Conservation (phyloP, 2,888 invertebrate species). For the Campopleginae sp. region DNA sequence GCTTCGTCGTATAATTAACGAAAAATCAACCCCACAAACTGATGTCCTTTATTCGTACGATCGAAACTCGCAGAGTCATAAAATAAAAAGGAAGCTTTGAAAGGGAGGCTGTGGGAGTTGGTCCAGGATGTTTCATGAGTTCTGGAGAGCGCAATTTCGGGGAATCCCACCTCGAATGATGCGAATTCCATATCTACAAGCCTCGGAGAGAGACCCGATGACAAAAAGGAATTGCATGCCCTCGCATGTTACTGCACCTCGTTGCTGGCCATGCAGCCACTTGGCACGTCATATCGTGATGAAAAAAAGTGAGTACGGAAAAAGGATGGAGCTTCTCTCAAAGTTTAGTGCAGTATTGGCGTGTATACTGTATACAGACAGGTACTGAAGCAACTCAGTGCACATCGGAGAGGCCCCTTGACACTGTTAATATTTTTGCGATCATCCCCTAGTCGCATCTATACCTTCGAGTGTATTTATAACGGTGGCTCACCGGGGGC, state of each 20-base stretch:
- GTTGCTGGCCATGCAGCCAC: not conserved
- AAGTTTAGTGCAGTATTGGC: not conserved
- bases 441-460: conserved; percentile 60
- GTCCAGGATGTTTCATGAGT: not conserved
- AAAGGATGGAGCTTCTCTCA: conserved; percentile 6
- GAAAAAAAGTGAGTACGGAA: not conserved
- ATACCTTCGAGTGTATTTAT: conserved; percentile 63
- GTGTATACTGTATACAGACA: too few species aligned
- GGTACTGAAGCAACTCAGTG: not conserved
- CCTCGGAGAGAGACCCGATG: not conserved
- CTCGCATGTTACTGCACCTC: not conserved
- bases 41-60: not conserved
- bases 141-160: not conserved
- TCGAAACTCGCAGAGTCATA: not conserved
- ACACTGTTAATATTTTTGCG: conserved; percentile 68
- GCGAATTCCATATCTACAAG: not conserved
- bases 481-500: conserved; percentile 45
- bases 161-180: too few species aligned
- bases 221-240: not conserved
- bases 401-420: conserved; percentile 41
- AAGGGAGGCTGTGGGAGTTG: not conserved
- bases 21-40: not conserved
- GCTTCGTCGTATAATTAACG: not conserved
- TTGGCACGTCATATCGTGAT: conserved; percentile 16
- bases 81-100: not conserved